Base-by-base conservation (phyloP, 2,888 invertebrate genomes). In the Callinectes sapidus region DNA sequence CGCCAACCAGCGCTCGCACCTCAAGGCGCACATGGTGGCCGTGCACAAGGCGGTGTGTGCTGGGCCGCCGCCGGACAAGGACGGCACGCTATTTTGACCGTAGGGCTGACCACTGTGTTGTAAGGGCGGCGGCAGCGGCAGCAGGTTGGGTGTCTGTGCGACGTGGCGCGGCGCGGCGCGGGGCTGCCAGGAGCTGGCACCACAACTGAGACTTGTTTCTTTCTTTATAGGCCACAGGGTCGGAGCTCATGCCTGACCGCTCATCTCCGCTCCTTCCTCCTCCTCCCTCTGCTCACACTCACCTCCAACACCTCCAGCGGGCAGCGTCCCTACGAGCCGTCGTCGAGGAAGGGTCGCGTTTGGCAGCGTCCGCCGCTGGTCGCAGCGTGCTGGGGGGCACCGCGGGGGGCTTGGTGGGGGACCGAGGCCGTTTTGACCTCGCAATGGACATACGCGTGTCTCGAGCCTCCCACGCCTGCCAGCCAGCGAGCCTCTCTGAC, bases 161-260 rank as follows among this genome's bases (percentile, higher is more conserved):
- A 32, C 81, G 81, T 35, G 10, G 81, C 81, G 71, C 71, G 10
- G 81, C 81, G 71, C 71, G n/a, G 32, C 81, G 81, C 81, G 35
- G 81, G 35, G 35, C 35, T 35, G 81, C 81, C 32, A 35, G 81
- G 35, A 81, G 81, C 32, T 13, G 92, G 87, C 54, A 85, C 92
- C 77, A 90, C 92, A 90, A 92, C 92, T 92, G 92, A 92, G 92
- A 92, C 90, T 92, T 90, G 90, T 92, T 92, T 92, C 92, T 92
- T 92, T 92, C 90, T 92, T 92, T 92, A 92, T 92, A 92, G 92
- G 92, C 90, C 85, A 90, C 88, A 90, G 90, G 88, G 88, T 92
- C 77, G 90, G 90, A 85, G 92, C 92, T 92, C 90, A 90, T 90
- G 92, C 90, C 92, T 87, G 90, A 92, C 85, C 92, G 89, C 90